Base-by-base conservation (phyloP, 2,113 vertebrate genomes). In the Elgaria multicarinata region DNA sequence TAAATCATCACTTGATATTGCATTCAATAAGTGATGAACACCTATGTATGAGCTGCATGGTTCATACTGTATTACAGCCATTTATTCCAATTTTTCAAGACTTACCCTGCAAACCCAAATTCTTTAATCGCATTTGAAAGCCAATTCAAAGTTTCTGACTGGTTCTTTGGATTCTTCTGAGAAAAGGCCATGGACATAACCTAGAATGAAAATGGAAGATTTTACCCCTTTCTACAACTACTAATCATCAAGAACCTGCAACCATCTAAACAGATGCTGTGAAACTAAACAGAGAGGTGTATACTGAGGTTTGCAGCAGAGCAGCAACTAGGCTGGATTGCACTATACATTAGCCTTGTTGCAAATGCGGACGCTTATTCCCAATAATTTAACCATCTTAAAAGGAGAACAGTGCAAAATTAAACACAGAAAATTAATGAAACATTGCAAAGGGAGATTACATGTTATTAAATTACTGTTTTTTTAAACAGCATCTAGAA, bases 81-180 rank as follows among this genome's bases (percentile, higher is more conserved):
- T 36, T 62, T 4, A 26, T 2, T 87, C 28, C 83, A 93, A 77
- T 90, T 36, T 91, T 86, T 85, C 55, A 72, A 92, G 62, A 95
- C 98, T 85, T 96, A 99, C 99, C 99, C 99, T 92, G 98, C 95
- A 96, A 99, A 99, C 36, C 99, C 99, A 97, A 99, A 99, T 96
- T 99, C 99, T 96, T 99, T 99, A 96, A 99, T 99, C 69, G 98
- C 98, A 94, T 98, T 99, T 83, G 98, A 97, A 83, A 99, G 95
- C 99, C 99, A 99, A 93, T 98, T 99, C 84, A 99, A 96, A 14
- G 98, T 97, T 97, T 99, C 99, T 4, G 99, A 99, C 75, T 99
- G 99, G 95, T 99, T 99, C 96, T 99, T 99, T 64, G 99, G 99
- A 95, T 99, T 99, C 97, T 99, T 99, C 94, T 99, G 99, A 81